A percentile compares a stretch with the other conserved stretches of the same genome.
Conservation (phyloP, 2,113 vertebrate species). For the Hemiprocne comata region DNA sequence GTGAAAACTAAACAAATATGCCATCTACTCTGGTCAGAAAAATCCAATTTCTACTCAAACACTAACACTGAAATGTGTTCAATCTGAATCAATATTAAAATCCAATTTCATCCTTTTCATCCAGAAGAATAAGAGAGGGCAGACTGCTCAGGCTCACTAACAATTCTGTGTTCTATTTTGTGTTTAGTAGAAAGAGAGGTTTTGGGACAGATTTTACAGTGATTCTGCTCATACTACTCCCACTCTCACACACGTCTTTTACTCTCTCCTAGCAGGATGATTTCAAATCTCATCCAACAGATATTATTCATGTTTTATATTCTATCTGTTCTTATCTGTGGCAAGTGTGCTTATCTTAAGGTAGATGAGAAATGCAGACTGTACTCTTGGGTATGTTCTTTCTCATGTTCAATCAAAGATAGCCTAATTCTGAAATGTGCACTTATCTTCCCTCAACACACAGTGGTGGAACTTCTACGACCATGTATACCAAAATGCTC, state of each 20-base stretch:
- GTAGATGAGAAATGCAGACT: background rate
- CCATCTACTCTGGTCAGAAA: background rate
- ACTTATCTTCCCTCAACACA: background rate
- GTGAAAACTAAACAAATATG: background rate
- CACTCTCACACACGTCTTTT: background rate
- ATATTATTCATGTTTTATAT: background rate
- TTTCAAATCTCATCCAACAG: background rate
- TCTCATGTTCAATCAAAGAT: background rate
- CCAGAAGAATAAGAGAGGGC: background rate
- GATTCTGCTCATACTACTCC: background rate
- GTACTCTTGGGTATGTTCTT: background rate
- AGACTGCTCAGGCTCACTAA: background rate
- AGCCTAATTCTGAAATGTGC: background rate
- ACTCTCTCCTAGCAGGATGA: background rate
- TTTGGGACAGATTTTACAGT: background rate
- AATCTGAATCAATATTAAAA: background rate
- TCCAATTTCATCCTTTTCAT: background rate
- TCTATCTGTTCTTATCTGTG: background rate
- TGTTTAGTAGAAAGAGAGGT: background rate
- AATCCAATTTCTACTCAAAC: background rate
- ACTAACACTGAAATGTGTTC: background rate
- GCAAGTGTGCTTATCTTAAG: background rate
- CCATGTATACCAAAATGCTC: background rate
- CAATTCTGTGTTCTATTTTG: background rate
- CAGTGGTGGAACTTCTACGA: background rate